phyloP scores from a whole-genome alignment of 1,140 invertebrate species.

The Drosophila rhopaloa region DNA sequence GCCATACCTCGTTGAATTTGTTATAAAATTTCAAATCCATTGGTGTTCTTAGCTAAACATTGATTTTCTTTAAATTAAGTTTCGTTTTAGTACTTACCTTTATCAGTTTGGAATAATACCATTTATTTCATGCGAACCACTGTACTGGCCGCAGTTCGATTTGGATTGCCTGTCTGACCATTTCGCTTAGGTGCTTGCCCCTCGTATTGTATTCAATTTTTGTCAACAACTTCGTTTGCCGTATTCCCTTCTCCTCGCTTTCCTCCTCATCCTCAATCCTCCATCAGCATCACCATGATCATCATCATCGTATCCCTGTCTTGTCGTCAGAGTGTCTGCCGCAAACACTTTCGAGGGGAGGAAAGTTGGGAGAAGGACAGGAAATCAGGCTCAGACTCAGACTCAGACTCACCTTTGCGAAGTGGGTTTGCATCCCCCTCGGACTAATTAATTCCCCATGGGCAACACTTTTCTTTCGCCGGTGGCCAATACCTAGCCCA shows the following conservation, averaged over 20 bases:
- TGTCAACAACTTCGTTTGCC: slow-evolving; percentile 68
- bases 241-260: slow-evolving; percentile 8
- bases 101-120: neutral
- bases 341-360: slow-evolving; percentile 20
- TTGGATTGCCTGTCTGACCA: slow-evolving; percentile 38
- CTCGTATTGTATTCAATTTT: slow-evolving; percentile 78
- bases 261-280: neutral
- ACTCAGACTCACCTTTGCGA: slow-evolving; percentile 10
- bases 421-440: slow-evolving; percentile 16
- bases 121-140: slow-evolving; percentile 10
- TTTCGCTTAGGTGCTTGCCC: slow-evolving; percentile 26
- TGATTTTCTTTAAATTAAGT: too few relatives aligned
- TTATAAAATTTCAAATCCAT: too few relatives aligned
- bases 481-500: slow-evolving; percentile 28
- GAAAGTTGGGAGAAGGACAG: neutral
- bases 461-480: slow-evolving; percentile 64
- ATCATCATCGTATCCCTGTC: slow-evolving; percentile 18
- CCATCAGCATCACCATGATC: slow-evolving; percentile 21
- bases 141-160: slow-evolving; percentile 20
- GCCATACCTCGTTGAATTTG: too few relatives aligned
- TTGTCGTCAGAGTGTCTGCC: slow-evolving; percentile 71
- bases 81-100: too few relatives aligned
- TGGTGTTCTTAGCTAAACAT: too few relatives aligned
- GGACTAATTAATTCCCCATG: slow-evolving; percentile 78
- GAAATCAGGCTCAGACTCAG: neutral